Percentiles rank a stretch among this genome's conserved stretches.
These are phyloP conservation scores for Anoplius nigerrimus DNA, from an alignment of 2,888 invertebrate species.

Conservation along the genomic window DNA sequence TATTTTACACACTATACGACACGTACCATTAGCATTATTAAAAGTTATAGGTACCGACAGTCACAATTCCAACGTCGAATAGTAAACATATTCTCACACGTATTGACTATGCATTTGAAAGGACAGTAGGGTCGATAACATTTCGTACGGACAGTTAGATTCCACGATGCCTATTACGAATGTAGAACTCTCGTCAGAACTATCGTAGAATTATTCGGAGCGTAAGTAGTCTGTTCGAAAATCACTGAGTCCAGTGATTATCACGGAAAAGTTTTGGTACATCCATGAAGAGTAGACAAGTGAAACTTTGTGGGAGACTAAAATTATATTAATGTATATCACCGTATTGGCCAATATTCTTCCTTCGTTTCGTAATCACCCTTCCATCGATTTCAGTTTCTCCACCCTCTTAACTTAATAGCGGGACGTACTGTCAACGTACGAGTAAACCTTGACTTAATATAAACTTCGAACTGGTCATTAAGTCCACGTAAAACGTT, in stretches of 20 bases:
- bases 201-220: neutral
- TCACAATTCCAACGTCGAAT: constrained; percentile 7
- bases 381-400: neutral
- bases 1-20: constrained; percentile 8
- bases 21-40: constrained; percentile 1
- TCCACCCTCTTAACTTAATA: neutral
- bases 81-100: constrained; percentile 7
- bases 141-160: constrained; percentile 4
- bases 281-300: too few species aligned
- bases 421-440: neutral
- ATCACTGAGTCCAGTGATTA: too few species aligned
- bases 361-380: neutral
- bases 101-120: constrained; percentile 1
- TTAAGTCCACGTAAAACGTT: constrained; percentile 28
- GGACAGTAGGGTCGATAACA: neutral
- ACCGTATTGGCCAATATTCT: too few species aligned
- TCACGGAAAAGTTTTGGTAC: too few species aligned
- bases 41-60: constrained; percentile 5
- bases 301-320: too few species aligned
- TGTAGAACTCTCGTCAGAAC: constrained; percentile 8
- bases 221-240: neutral
- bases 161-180: neutral
- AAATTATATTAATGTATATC: too few species aligned
- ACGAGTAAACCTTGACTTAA: neutral
- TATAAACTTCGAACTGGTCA: constrained; percentile 6